Evolutionary conservation across 37 sponge, comb jelly and placozoan genomes (phyloP).

Genomic region (Haliclona indistincta): DNA sequence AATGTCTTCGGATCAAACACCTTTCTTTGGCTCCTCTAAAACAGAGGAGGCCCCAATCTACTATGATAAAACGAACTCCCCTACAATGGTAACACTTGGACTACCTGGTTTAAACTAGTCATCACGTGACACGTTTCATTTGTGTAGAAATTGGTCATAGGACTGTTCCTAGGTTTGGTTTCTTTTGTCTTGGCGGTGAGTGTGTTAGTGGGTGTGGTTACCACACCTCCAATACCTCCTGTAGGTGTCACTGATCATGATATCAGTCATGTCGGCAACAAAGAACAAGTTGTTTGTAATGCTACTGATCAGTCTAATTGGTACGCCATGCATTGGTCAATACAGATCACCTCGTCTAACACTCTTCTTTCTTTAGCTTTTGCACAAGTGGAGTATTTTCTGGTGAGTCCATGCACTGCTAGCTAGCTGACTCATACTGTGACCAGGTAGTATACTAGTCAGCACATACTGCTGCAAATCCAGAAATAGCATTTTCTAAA

Average conservation of each 20-base stretch:
- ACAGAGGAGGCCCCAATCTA: background rate
- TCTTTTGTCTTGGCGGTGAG: conserved; percentile 6
- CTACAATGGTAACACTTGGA: background rate
- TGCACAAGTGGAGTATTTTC: conserved; percentile 33
- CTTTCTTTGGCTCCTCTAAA: background rate
- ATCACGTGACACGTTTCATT: background rate
- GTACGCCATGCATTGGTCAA: conserved; percentile 34
- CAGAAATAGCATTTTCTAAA: too few species aligned
- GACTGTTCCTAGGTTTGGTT: conserved; percentile 2
- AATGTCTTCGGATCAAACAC: too few species aligned
- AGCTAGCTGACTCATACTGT: too few species aligned
- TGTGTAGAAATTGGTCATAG: conserved; percentile 14
- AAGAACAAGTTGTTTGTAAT: conserved; percentile 22
- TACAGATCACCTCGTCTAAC: background rate
- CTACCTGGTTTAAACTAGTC: too few species aligned
- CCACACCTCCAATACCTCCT: background rate
- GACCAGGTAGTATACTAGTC: too few species aligned
- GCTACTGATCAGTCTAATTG: conserved; percentile 39
- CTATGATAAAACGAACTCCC: conserved; percentile 1
- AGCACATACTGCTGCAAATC: too few species aligned
- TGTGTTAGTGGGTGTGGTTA: background rate
- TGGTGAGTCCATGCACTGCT: conserved; percentile 60
- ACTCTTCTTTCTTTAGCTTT: conserved; percentile 27
- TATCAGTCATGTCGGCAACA: conserved; percentile 19
- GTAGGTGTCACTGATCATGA: conserved; percentile 29